phyloP scores from a whole-genome alignment of 1,140 invertebrate genomes.

The Ericerus pela region DNA sequence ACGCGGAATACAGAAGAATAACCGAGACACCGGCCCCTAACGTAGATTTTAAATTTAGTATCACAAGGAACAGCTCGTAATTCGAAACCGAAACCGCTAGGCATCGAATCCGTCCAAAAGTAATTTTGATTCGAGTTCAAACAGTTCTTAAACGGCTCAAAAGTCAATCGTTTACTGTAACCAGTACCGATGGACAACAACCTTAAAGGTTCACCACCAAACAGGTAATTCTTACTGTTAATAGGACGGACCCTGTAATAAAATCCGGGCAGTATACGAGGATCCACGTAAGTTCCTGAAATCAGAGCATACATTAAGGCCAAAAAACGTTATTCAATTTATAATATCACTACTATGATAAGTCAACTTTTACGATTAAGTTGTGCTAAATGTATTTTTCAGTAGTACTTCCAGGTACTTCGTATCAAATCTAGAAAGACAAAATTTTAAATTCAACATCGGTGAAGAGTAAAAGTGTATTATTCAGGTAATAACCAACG shows the following conservation, averaged over 20 bases:
- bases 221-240: slow-evolving; percentile 40
- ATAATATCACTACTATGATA: not conserved
- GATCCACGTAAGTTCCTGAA: slow-evolving; percentile 55
- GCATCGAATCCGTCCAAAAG: slow-evolving; percentile 64
- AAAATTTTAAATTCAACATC: no score
- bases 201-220: slow-evolving; percentile 43
- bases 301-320: not conserved
- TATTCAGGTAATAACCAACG: no score
- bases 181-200: slow-evolving; percentile 54
- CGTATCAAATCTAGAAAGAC: no score
- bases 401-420: no score
- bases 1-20: slow-evolving; percentile 45
- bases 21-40: slow-evolving; percentile 40
- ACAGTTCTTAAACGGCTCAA: slow-evolving; percentile 42
- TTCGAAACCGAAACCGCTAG: slow-evolving; percentile 53
- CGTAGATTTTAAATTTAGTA: slow-evolving; percentile 45
- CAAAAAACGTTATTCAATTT: not conserved
- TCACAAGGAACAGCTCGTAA: slow-evolving; percentile 45
- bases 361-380: no score
- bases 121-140: slow-evolving; percentile 48
- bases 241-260: slow-evolving; percentile 50
- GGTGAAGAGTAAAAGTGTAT: no score
- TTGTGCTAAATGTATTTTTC: no score
- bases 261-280: slow-evolving; percentile 56
- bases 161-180: slow-evolving; percentile 59